A percentile compares a stretch with the other conserved stretches of the same genome.
These are phyloP conservation scores for Pempheris klunzingeri DNA, from an alignment of 2,797 vertebrate genomes.

Conservation along the genomic window DNA sequence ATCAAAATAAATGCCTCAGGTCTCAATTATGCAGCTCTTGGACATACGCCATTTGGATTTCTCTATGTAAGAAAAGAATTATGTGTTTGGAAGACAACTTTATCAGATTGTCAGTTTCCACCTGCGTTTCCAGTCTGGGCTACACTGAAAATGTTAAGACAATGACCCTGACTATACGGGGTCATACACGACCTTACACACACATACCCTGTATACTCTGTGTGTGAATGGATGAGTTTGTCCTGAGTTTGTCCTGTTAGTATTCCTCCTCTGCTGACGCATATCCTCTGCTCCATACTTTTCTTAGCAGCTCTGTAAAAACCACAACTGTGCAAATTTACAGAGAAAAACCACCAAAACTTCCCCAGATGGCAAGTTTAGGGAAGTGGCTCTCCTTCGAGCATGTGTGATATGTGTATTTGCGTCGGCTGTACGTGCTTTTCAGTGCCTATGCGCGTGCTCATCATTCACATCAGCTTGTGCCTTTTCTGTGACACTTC, in stretches of 20 bases:
- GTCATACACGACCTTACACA: slow-evolving; percentile 21
- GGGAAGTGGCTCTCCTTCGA: slow-evolving; percentile 65
- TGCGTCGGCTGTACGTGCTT: slow-evolving; percentile 14
- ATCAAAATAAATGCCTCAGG: background rate
- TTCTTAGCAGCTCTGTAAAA: slow-evolving; percentile 64
- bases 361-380: slow-evolving; percentile 55
- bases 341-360: slow-evolving; percentile 68
- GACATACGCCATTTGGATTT: background rate
- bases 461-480: slow-evolving; percentile 35
- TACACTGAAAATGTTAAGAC: slow-evolving; percentile 1
- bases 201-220: slow-evolving; percentile 3
- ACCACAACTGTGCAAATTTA: slow-evolving; percentile 74
- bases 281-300: slow-evolving; percentile 64
- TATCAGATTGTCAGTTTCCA: background rate
- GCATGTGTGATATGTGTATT: slow-evolving; percentile 47
- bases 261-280: slow-evolving; percentile 61
- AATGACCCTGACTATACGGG: slow-evolving; percentile 14
- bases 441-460: background rate
- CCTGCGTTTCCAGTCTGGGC: slow-evolving; percentile 12
- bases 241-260: slow-evolving; percentile 55
- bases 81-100: background rate
- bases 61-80: background rate
- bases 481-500: slow-evolving; percentile 51
- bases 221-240: slow-evolving; percentile 65
- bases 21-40: background rate